Percentiles rank a stretch among this genome's conserved stretches.
phyloP scores from a whole-genome alignment of 92 coral and sea anemone genomes.

The Galaxea fascicularis region DNA sequence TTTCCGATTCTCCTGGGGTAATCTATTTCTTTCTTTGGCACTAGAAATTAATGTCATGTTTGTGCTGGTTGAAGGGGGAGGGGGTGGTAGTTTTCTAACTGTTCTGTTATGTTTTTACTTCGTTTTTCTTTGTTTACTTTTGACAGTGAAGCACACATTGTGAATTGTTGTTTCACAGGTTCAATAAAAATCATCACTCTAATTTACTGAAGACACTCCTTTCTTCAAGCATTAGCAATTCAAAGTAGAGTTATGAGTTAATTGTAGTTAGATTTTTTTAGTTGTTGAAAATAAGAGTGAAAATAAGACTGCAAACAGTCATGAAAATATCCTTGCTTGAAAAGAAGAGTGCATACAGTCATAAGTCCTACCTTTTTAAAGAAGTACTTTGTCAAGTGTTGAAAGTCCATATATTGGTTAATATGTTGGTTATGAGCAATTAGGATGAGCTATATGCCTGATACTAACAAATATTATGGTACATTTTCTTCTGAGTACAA shows the following conservation, averaged over 20 bases:
- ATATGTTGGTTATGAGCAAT: conserved; percentile 2
- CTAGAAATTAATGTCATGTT: conserved; percentile 9
- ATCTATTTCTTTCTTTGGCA: conserved; percentile 12
- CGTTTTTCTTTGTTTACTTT: conserved; percentile 1
- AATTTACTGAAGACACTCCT: not conserved
- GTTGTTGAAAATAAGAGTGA: conserved; percentile 2
- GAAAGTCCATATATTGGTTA: not conserved
- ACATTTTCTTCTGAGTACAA: not conserved
- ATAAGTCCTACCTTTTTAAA: not conserved
- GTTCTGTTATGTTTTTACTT: conserved; percentile 2
- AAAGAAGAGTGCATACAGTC: not conserved
- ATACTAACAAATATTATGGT: not conserved
- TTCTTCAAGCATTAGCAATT: not conserved
- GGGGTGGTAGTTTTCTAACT: not conserved
- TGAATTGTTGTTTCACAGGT: not conserved
- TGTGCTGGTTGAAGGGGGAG: not conserved
- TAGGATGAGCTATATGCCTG: conserved; percentile 4
- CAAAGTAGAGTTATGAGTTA: not conserved
- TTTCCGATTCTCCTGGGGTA: conserved; percentile 21
- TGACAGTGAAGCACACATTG: not conserved
- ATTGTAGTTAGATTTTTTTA: not conserved
- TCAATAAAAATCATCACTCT: not conserved
- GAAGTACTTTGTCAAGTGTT: conserved; percentile 1
- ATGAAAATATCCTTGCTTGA: not conserved
- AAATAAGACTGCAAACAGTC: not conserved